Evolutionary conservation across 1,140 invertebrate genomes (phyloP), one percentile per base, ranked within the genome.

Genomic region (Hesperophylax magnus): DNA sequence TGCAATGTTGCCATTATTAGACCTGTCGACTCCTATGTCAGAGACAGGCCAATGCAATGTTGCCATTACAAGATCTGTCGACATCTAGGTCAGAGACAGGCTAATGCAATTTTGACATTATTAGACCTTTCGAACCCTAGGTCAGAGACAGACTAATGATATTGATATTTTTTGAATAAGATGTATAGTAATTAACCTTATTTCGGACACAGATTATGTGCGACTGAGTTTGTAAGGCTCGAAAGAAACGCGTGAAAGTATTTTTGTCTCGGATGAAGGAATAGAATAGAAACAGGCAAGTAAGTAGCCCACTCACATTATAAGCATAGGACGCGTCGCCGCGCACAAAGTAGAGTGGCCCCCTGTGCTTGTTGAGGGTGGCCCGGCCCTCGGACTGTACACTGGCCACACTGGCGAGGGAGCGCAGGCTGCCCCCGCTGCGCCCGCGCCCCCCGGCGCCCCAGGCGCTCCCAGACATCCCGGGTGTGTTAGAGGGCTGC

Each of bases 241-340:
- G 7, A 24, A 24, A 63, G 60, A 22, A 20, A 22, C 4, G n/a
- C 22, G 14, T 11, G 60, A 78, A 78, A 63, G 18, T 52, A 52
- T 17, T 60, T 63, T 88, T 86, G 82, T 84, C 87, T 54, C 22
- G 5, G 65, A 69, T 39, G 18, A 56, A 88, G 89, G 6, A 17
- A 39, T 69, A 69, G 65, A 69, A 39, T 14, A 47, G 39, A 47
- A 9, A 47, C 8, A 89, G 89, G 87, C 85, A 88, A 88, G 88
- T 88, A 79, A 88, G 88, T 88, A 88, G 87, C 89, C 88, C 88
- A 90, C 89, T 90, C 89, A 90, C 89, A 86, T 89, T 89, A 84
- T 90, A 88, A 86, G 89, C 89, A 88, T 89, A 89, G 86, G 87
- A 86, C 81, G 84, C 82, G 83, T 89, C 88, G 79, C 86, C 86